Evolutionary conservation across 2,888 invertebrate genomes (phyloP).

Genomic region (Acrobasis suavella): DNA sequence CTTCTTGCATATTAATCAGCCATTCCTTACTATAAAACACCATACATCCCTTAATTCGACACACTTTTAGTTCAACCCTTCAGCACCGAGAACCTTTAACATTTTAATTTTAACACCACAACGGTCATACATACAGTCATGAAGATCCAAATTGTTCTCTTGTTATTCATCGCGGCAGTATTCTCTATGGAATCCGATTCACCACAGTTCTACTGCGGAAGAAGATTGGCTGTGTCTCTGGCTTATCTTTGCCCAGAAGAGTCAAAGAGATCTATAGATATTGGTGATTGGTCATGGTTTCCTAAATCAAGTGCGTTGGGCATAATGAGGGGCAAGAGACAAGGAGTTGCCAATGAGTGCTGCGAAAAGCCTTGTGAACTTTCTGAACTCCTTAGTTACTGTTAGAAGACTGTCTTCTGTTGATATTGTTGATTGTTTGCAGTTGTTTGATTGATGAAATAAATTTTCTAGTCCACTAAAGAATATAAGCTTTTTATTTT

Average conservation of each 20-base stretch:
- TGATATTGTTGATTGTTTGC: too few species aligned
- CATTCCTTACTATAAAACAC: conserved; percentile 18
- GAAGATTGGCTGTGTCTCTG: conserved; percentile 3
- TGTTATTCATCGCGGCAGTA: conserved; percentile 4
- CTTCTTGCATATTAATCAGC: conserved; percentile 18
- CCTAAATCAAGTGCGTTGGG: conserved; percentile 14
- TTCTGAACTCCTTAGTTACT: conserved; percentile 14
- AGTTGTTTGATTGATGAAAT: too few species aligned
- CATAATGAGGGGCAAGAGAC: conserved; percentile 11
- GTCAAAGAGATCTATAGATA: conserved; percentile 3
- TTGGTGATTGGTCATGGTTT: conserved; percentile 1
- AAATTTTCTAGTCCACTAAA: too few species aligned
- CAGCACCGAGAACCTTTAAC: neutral
- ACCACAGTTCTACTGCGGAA: conserved; percentile 6
- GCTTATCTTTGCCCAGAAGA: conserved; percentile 14
- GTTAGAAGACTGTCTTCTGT: conserved; percentile 6
- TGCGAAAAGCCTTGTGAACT: conserved; percentile 16
- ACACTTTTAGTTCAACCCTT: too few species aligned
- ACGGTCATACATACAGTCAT: neutral
- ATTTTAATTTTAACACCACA: conserved; percentile 2
- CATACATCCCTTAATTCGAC: neutral
- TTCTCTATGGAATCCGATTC: neutral
- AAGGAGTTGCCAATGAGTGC: conserved; percentile 18
- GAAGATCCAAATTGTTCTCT: conserved; percentile 13
- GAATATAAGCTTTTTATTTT: too few species aligned